These are phyloP conservation scores for Blennius ocellaris DNA, from an alignment of 2,113 vertebrate genomes.

Conservation along the genomic window DNA sequence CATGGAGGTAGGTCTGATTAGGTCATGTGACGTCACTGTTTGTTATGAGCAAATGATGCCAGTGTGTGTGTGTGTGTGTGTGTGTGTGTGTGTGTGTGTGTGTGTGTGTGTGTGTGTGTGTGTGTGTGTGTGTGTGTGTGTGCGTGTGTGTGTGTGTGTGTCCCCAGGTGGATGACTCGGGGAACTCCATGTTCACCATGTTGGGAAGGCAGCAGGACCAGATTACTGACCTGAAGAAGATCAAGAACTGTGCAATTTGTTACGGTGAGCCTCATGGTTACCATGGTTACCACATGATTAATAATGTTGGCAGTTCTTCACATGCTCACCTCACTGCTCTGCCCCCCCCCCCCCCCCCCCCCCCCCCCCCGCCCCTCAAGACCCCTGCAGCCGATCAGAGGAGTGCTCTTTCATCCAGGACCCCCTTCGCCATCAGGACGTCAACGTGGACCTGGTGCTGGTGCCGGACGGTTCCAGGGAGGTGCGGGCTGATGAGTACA, in stretches of 20 bases:
- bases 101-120: neutral
- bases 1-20: slow-evolving; percentile 70
- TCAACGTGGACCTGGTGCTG: slow-evolving; percentile 85
- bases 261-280: slow-evolving; percentile 80
- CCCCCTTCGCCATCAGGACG: slow-evolving; percentile 47
- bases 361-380: too few species aligned
- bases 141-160: neutral
- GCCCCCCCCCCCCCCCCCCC: too few species aligned
- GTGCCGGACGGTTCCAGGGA: slow-evolving; percentile 86
- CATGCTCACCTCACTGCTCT: too few species aligned
- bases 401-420: slow-evolving; percentile 67
- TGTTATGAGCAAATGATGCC: too few species aligned
- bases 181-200: slow-evolving; percentile 75
- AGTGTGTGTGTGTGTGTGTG: too few species aligned
- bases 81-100: neutral
- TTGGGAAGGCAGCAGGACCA: slow-evolving; percentile 75
- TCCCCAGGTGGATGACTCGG: slow-evolving; percentile 82
- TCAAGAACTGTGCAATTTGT: slow-evolving; percentile 85
- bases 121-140: too few species aligned
- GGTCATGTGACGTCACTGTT: too few species aligned
- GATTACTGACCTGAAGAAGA: slow-evolving; percentile 64
- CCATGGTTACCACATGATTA: too few species aligned
- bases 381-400: slow-evolving; percentile 80
- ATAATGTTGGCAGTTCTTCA: too few species aligned
- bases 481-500: slow-evolving; percentile 79